Conservation (phyloP, 2,797 vertebrate species). For the Smutsia gigantea region DNA sequence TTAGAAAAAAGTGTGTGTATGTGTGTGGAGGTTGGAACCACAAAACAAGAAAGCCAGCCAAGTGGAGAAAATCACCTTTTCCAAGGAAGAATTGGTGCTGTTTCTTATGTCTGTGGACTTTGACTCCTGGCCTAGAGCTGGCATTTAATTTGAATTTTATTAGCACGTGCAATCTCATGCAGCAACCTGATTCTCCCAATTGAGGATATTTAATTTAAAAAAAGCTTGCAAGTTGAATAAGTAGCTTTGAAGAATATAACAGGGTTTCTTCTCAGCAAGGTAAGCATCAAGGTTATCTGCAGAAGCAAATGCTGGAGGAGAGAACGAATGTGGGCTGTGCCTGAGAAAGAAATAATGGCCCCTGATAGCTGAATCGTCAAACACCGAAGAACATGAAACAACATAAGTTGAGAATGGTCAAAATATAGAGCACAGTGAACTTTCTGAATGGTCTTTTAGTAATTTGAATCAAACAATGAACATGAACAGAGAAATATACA, state of each 20-base stretch:
- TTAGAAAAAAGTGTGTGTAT: background rate
- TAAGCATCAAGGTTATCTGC: conserved; percentile 2
- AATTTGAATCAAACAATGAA: background rate
- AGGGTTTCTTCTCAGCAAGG: conserved; percentile 8
- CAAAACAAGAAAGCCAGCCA: background rate
- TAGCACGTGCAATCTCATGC: conserved; percentile 53
- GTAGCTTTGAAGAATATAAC: background rate
- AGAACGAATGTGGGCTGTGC: background rate
- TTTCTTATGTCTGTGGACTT: background rate
- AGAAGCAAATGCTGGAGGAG: background rate
- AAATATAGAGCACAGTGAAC: background rate
- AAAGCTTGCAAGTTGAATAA: conserved; percentile 58
- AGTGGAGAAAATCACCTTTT: background rate
- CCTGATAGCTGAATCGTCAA: background rate
- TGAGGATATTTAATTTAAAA: conserved; percentile 40
- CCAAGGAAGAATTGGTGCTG: background rate
- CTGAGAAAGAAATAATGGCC: background rate
- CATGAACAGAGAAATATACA: background rate
- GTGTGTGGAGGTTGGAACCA: background rate
- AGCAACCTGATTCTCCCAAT: conserved; percentile 29
- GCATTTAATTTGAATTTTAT: conserved; percentile 75
- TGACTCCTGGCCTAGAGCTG: conserved; percentile 53
- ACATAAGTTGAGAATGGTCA: background rate
- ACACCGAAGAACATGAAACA: background rate
- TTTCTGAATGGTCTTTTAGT: background rate